phyloP scores from a whole-genome alignment of 2,797 vertebrate species.

The Onychomys leucogaster region DNA sequence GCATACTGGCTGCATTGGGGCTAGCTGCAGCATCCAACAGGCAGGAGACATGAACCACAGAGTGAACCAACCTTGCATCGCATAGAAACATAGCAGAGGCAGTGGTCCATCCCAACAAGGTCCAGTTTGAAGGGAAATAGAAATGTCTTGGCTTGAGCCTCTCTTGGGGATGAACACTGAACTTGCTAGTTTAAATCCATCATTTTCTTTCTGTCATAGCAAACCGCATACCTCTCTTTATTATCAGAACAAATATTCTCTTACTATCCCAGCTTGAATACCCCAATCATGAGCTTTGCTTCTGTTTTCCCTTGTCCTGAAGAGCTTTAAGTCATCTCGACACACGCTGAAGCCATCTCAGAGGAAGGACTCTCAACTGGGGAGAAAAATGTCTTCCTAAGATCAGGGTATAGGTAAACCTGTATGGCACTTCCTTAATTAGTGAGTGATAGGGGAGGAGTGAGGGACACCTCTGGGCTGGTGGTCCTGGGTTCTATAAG shows the following conservation, averaged over 20 bases:
- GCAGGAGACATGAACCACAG: neutral
- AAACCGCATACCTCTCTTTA: neutral
- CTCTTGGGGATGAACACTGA: neutral
- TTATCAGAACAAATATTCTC: conserved; percentile 29
- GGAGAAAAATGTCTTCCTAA: neutral
- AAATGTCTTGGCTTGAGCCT: neutral
- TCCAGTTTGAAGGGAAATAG: conserved; percentile 19
- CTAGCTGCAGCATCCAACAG: neutral
- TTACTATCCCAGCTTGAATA: neutral
- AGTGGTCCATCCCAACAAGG: neutral
- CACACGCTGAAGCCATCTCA: neutral
- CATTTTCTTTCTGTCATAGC: neutral
- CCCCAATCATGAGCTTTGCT: neutral
- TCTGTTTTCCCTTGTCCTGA: neutral
- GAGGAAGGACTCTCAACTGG: neutral
- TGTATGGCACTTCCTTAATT: neutral
- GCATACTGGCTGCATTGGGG: no score
- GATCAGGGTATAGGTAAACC: neutral
- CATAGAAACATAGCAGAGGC: neutral
- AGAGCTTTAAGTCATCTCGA: neutral
- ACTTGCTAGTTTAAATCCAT: neutral
- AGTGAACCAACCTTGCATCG: neutral
- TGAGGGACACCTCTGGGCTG: neutral
- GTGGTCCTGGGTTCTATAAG: neutral
- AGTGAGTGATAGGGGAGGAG: neutral